phyloP scores from a whole-genome alignment of 1,140 invertebrate species.

The Samia ricini region DNA sequence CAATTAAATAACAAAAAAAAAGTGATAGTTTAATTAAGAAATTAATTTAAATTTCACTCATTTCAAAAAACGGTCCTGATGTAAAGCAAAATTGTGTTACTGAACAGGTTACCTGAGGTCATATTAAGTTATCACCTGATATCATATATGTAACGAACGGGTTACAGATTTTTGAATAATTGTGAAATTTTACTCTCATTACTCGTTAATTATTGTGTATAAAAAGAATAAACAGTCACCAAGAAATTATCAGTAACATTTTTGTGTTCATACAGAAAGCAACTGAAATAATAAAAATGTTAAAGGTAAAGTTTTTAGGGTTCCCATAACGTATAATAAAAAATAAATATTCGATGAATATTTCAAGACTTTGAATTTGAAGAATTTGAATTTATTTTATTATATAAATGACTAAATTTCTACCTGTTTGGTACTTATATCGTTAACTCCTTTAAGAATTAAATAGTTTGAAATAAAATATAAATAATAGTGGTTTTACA shows the following conservation, averaged over 20 bases:
- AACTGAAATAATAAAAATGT: not conserved
- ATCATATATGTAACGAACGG: not conserved
- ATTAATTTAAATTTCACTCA: too few species aligned
- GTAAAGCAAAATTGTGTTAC: not conserved
- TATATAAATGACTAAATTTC: too few species aligned
- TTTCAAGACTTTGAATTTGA: too few species aligned
- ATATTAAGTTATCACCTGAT: conserved; percentile 4
- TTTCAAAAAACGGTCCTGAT: not conserved
- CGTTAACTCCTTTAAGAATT: too few species aligned
- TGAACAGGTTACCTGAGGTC: not conserved
- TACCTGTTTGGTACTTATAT: too few species aligned
- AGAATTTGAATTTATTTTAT: too few species aligned
- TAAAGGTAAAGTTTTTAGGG: not conserved
- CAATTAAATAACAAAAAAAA: too few species aligned
- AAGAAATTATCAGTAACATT: conserved; percentile 12
- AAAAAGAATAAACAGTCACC: conserved; percentile 10
- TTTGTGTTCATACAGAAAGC: not conserved
- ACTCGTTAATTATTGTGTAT: conserved; percentile 8
- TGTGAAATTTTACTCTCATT: conserved; percentile 3
- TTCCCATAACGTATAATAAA: too few species aligned
- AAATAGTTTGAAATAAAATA: too few species aligned
- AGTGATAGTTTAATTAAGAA: too few species aligned
- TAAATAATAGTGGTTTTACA: not conserved
- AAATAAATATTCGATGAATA: too few species aligned
- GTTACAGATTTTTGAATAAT: conserved; percentile 4